Evolutionary conservation across 2,797 vertebrate genomes (phyloP), one percentile per base, ranked within the genome.

Genomic region (Emydoidea blandingii): DNA sequence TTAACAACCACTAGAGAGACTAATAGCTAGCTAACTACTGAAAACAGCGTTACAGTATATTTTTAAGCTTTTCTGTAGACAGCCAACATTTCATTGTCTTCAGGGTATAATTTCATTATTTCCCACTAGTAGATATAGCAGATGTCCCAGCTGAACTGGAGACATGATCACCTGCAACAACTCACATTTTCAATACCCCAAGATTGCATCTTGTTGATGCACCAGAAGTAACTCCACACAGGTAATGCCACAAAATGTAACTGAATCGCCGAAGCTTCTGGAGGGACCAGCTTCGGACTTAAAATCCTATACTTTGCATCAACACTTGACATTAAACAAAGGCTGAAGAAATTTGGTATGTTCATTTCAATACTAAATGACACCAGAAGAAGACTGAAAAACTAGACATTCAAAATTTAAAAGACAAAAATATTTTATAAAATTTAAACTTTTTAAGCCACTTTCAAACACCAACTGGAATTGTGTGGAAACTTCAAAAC

Each of bases 51-150:
- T 84, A 82, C 3, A 68, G 47, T 68, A 25, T 5, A 49, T 93
- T 92, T 94, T 11, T 18, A 54, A 84, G 80, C 59, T 19, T 80
- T 95, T 56, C 50, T 79, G 31, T 25, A 88, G 91, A 80, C 2
- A 53, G 2, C 2, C 27, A 83, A 83, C 80, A 83, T 31, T 62
- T 56, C 57, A 83, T 9, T 59, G 12, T 86, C 74, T 89, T 92
- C 47, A 90, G 81, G 54, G 5, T 31, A 94, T 92, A 0, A 62
- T 94, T 95, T 93, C 1, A 72, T 91, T 93, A 87, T 89, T 95
- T 89, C 12, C n/a, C 19, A 37, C 83, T 89, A 90, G 11, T 0
- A 93, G 52, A 90, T 79, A 62, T 83, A 91, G 31, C 11, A 90
- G 29, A 27, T 86, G 12, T 25, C 50, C 87, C 56, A 87, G 1